phyloP scores from a whole-genome alignment of 2,797 vertebrate species.

The Sebastolobus alascanus region DNA sequence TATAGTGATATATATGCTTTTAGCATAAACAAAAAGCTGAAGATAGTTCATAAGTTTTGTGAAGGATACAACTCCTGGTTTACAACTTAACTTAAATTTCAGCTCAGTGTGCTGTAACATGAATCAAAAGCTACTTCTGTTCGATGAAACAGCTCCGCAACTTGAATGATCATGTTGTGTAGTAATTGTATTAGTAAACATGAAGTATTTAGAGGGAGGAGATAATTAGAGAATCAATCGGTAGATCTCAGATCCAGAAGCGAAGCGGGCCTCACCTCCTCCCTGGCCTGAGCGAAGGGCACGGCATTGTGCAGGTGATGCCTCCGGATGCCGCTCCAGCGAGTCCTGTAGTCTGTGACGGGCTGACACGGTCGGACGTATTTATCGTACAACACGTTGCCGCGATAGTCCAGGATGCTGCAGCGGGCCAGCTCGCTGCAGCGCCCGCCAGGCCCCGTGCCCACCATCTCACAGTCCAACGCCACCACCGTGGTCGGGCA shows the following conservation, averaged over 20 bases:
- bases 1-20: background rate
- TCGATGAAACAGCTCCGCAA: background rate
- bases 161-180: background rate
- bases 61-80: background rate
- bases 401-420: constrained; percentile 90
- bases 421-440: constrained; percentile 93
- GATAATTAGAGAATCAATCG: background rate
- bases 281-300: constrained; percentile 87
- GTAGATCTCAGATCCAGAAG: background rate
- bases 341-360: constrained; percentile 91
- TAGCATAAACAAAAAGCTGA: background rate
- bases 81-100: too few species aligned
- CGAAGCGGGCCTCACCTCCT: constrained; percentile 85
- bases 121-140: background rate
- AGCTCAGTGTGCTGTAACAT: background rate
- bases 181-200: background rate
- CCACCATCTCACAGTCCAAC: constrained; percentile 98
- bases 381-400: constrained; percentile 91
- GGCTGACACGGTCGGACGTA: constrained; percentile 88
- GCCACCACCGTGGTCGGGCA: constrained; percentile 83
- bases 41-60: background rate
- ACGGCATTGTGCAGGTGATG: constrained; percentile 87
- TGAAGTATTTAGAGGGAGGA: background rate
- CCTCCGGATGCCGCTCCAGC: constrained; percentile 93
- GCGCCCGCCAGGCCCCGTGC: constrained; percentile 89